Evolutionary conservation across 2,113 vertebrate genomes (phyloP).

Genomic region (Corythoichthys haematopterus): DNA sequence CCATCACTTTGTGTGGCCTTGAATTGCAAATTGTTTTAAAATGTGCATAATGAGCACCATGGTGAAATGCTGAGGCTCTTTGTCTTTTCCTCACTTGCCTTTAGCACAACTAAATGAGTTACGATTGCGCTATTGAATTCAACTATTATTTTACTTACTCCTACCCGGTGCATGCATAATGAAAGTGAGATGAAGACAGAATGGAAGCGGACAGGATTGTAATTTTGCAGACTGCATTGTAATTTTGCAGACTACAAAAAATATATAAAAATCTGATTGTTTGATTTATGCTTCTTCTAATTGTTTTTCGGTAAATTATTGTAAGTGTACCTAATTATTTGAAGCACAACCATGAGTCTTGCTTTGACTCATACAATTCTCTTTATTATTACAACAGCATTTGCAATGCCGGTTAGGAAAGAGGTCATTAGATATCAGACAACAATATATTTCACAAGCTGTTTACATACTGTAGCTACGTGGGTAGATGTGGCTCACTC

Average conservation of each 20-base stretch:
- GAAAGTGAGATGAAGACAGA: slow-evolving; percentile 39
- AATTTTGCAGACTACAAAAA: slow-evolving; percentile 31
- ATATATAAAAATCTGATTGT: slow-evolving; percentile 32
- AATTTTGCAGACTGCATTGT: slow-evolving; percentile 6
- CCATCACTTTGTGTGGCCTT: slow-evolving; percentile 78
- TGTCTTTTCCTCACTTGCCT: slow-evolving; percentile 86
- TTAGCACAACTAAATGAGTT: slow-evolving; percentile 89
- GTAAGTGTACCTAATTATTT: slow-evolving; percentile 33
- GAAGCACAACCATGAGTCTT: background rate
- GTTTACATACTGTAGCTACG: background rate
- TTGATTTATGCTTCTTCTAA: slow-evolving; percentile 59
- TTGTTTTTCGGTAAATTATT: slow-evolving; percentile 41
- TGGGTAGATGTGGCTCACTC: background rate
- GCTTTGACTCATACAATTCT: slow-evolving; percentile 20
- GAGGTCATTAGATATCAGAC: slow-evolving; percentile 13
- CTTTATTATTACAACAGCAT: background rate
- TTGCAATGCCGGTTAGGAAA: slow-evolving; percentile 18
- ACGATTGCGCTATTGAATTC: slow-evolving; percentile 89
- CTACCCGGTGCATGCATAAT: slow-evolving; percentile 56
- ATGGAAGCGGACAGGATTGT: slow-evolving; percentile 20
- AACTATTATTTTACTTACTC: slow-evolving; percentile 74
- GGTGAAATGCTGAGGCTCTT: slow-evolving; percentile 82
- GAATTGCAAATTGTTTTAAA: slow-evolving; percentile 87
- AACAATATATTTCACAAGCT: slow-evolving; percentile 32
- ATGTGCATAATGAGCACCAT: slow-evolving; percentile 86